Evolutionary conservation across 2,113 vertebrate genomes (phyloP).

Genomic region (Micromys minutus): DNA sequence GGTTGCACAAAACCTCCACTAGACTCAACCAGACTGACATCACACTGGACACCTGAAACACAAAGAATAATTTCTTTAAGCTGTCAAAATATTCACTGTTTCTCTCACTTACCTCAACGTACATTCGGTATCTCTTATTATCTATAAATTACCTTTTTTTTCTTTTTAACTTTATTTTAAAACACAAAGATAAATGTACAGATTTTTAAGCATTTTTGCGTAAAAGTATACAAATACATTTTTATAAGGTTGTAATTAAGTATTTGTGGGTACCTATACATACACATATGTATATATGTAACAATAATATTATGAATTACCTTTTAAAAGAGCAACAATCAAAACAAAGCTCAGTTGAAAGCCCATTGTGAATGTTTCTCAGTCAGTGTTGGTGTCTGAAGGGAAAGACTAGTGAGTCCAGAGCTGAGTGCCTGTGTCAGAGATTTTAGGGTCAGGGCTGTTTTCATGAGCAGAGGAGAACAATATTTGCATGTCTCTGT

Average conservation of each 20-base stretch:
- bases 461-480: too few species aligned
- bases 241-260: too few species aligned
- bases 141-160: neutral
- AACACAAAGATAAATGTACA: too few species aligned
- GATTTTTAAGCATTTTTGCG: too few species aligned
- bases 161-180: too few species aligned
- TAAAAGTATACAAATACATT: too few species aligned
- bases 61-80: neutral
- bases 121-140: neutral
- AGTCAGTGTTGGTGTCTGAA: rapidly evolving
- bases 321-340: neutral
- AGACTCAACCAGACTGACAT: neutral
- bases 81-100: too few species aligned
- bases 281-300: too few species aligned
- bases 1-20: neutral
- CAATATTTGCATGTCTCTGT: too few species aligned
- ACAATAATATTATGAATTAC: too few species aligned
- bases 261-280: too few species aligned
- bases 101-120: too few species aligned
- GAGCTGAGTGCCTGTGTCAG: neutral
- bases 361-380: neutral
- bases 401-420: neutral
- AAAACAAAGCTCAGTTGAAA: neutral
- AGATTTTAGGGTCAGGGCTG: neutral
- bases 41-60: neutral